Base-by-base conservation (phyloP, 2,797 vertebrate genomes). In the Acestrorhynchus altus region DNA sequence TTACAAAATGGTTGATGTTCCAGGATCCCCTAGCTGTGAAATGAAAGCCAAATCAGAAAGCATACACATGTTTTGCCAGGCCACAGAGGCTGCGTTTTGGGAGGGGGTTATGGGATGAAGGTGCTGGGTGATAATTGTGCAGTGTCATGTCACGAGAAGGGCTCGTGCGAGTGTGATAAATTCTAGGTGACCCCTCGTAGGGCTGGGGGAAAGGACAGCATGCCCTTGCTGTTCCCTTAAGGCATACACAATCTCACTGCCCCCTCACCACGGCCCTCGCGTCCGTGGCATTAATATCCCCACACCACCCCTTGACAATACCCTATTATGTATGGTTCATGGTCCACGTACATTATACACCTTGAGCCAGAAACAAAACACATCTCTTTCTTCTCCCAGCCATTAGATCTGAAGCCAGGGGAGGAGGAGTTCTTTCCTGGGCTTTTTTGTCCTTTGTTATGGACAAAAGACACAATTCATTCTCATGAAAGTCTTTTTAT, bases 281-380 rank as follows among this genome's bases (percentile, higher is more conserved):
- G 61, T 35, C 61, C 89, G 88, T 79, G 79, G 88, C 90, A 93
- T 93, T 94, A 93, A 94, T 93, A 93, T 92, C 90, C 86, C 84
- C 82, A 82, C 87, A 86, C 87, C 91, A 90, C 88, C 91, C 88
- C 90, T 84, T 91, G 91, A 93, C 90, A 92, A 93, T 92, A 92
- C 79, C 81, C 91, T 88, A 91, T 94, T 93, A 93, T 90, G 85
- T 91, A 92, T 92, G 90, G 87, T 92, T 87, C 44, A 54, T 16
- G n/a, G 89, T 85, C 89, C 87, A 87, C 88, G 90, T 57, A 89
- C 87, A 92, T 92, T 90, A 89, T 88, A 92, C 91, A 92, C 90
- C 88, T 91, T 90, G 87, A 92, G 90, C 89, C 92, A 91, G 90
- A 91, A 92, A 92, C 74, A 84, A 35, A 92, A 92, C 74, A 84